Evolutionary conservation across 2,797 vertebrate species (phyloP).

Genomic region (Columba guinea): DNA sequence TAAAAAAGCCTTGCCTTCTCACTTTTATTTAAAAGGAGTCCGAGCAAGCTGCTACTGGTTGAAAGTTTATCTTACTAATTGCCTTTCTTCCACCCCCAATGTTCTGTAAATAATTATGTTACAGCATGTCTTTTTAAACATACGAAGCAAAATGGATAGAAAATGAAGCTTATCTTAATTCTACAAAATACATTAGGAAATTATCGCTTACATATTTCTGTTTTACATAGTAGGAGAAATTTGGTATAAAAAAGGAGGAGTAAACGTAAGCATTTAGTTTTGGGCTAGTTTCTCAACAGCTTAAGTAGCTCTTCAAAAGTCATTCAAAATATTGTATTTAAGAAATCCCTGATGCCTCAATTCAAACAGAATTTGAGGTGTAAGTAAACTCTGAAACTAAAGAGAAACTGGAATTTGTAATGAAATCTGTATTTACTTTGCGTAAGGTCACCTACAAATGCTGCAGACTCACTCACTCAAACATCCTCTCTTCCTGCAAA

Average conservation of each 20-base stretch:
- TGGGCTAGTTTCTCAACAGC: neutral
- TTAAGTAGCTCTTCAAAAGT: neutral
- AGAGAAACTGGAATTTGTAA: neutral
- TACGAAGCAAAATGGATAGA: neutral
- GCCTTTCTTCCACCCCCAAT: neutral
- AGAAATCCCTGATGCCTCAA: neutral
- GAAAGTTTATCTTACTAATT: neutral
- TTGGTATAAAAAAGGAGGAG: neutral
- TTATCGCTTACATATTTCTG: neutral
- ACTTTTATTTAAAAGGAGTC: neutral
- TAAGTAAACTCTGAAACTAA: neutral
- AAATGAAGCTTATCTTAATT: neutral
- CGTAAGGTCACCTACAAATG: neutral
- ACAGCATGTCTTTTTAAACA: neutral
- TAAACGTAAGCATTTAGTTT: neutral
- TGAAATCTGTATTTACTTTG: neutral
- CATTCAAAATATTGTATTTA: neutral
- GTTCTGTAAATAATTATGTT: neutral
- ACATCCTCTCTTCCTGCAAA: neutral
- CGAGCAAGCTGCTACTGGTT: neutral
- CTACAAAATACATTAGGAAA: neutral
- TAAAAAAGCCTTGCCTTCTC: neutral
- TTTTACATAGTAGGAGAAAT: neutral
- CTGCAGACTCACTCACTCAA: neutral
- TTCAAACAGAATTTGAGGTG: neutral